These are phyloP conservation scores for Pteria penguin DNA, from an alignment of 2,888 invertebrate species.

Conservation along the genomic window DNA sequence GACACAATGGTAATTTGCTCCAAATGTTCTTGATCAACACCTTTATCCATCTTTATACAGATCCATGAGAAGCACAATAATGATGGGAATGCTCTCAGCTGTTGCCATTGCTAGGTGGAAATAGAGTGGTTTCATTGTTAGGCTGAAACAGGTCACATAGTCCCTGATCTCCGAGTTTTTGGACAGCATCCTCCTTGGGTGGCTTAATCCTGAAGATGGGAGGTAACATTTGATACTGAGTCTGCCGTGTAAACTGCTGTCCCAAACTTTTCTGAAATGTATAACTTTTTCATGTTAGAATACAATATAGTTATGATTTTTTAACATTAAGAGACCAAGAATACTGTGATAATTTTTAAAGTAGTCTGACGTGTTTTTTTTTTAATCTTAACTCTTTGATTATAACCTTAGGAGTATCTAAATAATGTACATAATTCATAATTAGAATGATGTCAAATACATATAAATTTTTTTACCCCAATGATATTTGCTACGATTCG, in stretches of 20 bases:
- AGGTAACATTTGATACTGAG: constrained; percentile 91
- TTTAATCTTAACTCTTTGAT: too few species aligned
- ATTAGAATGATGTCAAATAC: too few species aligned
- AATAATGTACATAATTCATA: too few species aligned
- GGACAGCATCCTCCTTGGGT: constrained; percentile 54
- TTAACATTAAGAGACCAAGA: too few species aligned
- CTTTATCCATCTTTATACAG: neutral
- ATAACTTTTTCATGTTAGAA: too few species aligned
- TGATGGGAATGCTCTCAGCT: neutral
- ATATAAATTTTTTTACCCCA: too few species aligned
- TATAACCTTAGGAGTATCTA: too few species aligned
- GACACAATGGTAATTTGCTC: neutral
- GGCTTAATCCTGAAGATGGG: constrained; percentile 75
- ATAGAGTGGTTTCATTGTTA: constrained; percentile 30
- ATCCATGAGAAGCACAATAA: neutral
- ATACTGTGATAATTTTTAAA: too few species aligned
- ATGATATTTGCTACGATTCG: constrained; percentile 75
- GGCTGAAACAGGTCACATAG: constrained; percentile 72
- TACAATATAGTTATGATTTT: too few species aligned
- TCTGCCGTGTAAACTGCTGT: constrained; percentile 92
- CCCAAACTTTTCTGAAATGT: constrained; percentile 88
- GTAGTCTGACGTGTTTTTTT: too few species aligned
- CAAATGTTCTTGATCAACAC: neutral
- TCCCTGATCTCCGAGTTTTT: constrained; percentile 60
- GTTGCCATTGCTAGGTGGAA: too few species aligned